These are phyloP conservation scores for Cephus spinipes DNA, from an alignment of 2,888 invertebrate genomes.

Conservation along the genomic window DNA sequence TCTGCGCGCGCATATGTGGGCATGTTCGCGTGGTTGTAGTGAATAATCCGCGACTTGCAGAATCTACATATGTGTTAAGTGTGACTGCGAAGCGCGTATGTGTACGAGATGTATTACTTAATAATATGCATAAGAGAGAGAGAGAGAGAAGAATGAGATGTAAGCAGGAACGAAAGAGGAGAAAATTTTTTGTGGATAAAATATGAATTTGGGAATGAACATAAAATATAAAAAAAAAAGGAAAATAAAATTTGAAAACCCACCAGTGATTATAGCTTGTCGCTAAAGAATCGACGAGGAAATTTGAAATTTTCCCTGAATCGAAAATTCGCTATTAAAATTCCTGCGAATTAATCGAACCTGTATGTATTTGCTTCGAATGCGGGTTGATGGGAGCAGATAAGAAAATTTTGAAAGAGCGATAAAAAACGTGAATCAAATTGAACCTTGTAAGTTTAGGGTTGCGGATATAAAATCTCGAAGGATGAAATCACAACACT, in stretches of 20 bases:
- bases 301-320: not conserved
- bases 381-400: not conserved
- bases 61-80: not conserved
- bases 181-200: not conserved
- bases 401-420: not conserved
- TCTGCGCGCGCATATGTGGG: slow-evolving; percentile 16
- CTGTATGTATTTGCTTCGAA: not conserved
- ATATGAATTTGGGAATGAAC: slow-evolving; percentile 28
- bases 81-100: slow-evolving; percentile 12
- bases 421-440: not conserved
- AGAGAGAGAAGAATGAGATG: slow-evolving; percentile 27
- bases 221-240: slow-evolving; percentile 9
- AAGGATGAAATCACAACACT: not conserved
- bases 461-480: not conserved
- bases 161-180: slow-evolving; percentile 15
- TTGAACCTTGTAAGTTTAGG: not conserved
- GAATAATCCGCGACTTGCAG: not conserved
- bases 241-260: not conserved
- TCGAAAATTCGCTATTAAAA: not conserved
- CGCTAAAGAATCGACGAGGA: not conserved
- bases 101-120: slow-evolving; percentile 52
- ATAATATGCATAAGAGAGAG: slow-evolving; percentile 57
- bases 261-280: not conserved
- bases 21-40: not conserved
- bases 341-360: not conserved